phyloP scores from a whole-genome alignment of 2,888 invertebrate genomes.

The Sycophila texana region DNA sequence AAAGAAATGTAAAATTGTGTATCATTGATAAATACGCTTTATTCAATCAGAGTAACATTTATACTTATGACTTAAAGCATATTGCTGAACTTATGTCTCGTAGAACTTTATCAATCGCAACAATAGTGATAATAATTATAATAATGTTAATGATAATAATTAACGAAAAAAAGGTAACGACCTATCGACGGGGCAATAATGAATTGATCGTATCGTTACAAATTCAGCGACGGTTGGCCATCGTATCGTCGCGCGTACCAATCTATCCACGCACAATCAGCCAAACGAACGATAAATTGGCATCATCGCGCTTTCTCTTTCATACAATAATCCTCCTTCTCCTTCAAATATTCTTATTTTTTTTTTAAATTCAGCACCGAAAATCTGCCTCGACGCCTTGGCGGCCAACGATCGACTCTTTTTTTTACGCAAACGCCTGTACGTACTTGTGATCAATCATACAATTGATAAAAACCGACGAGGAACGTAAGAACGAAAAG shows the following conservation, averaged over 20 bases:
- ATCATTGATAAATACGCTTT: conserved; percentile 76
- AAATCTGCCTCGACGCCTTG: conserved; percentile 12
- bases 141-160: conserved; percentile 55
- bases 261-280: too few species aligned
- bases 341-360: background rate
- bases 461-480: conserved; percentile 13
- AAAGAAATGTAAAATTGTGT: conserved; percentile 45
- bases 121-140: conserved; percentile 67
- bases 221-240: conserved; percentile 52
- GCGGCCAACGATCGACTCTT: conserved; percentile 26
- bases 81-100: conserved; percentile 73
- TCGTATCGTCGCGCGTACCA: conserved; percentile 26
- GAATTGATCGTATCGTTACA: conserved; percentile 44
- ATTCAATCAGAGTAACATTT: conserved; percentile 76
- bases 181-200: conserved; percentile 37
- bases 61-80: conserved; percentile 74
- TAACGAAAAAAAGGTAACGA: conserved; percentile 45
- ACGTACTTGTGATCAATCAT: background rate
- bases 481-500: conserved; percentile 35
- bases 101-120: conserved; percentile 74
- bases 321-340: background rate
- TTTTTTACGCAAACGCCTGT: background rate
- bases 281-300: conserved; percentile 31
- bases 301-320: conserved; percentile 31
- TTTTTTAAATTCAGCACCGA: conserved; percentile 9